Evolutionary conservation across 2,113 vertebrate genomes (phyloP).

Genomic region (Lagopus muta): DNA sequence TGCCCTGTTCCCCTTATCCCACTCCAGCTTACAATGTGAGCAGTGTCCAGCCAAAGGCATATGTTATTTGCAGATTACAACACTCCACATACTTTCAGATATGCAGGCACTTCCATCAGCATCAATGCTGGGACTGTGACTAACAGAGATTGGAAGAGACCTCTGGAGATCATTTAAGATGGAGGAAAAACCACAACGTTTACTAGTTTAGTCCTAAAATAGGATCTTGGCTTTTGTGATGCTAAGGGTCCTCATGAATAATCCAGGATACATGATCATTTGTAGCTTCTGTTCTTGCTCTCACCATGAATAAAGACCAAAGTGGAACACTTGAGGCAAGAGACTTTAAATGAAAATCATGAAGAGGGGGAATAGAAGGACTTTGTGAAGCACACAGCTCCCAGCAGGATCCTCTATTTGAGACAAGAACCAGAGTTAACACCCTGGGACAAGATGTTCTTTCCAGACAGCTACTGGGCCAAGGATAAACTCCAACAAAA

Average conservation of each 20-base stretch:
- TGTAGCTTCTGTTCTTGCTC: background rate
- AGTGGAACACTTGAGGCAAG: background rate
- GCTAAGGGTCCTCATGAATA: background rate
- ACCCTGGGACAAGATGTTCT: background rate
- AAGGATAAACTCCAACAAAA: background rate
- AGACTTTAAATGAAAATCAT: background rate
- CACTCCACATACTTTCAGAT: background rate
- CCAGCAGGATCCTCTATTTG: background rate
- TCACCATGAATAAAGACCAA: background rate
- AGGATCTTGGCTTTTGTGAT: background rate
- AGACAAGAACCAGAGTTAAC: background rate
- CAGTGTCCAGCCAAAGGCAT: background rate
- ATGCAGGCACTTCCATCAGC: background rate
- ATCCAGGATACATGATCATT: background rate
- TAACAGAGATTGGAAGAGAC: fast-evolving
- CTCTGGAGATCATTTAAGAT: fast-evolving
- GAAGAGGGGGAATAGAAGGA: background rate
- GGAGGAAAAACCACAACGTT: background rate
- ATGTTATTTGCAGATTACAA: background rate
- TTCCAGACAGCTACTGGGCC: background rate
- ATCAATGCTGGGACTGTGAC: background rate
- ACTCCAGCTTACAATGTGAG: background rate
- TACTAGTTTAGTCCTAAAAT: background rate
- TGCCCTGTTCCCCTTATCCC: background rate
- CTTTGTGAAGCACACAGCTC: background rate